Evolutionary conservation across 2,888 invertebrate species (phyloP).

Genomic region (Cistogaster globosa): DNA sequence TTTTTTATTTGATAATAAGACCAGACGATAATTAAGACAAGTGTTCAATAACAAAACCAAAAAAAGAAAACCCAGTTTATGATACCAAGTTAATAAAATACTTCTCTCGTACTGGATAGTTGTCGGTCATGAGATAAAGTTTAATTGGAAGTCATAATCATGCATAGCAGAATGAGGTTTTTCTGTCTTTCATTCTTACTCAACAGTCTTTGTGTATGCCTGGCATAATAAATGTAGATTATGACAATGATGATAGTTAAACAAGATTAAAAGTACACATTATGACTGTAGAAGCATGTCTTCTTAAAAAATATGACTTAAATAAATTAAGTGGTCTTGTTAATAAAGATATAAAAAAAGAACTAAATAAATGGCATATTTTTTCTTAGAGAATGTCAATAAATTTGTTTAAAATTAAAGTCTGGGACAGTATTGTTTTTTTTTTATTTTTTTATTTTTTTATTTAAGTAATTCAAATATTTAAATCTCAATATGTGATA

Average conservation of each 20-base stretch:
- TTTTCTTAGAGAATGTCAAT: constrained; percentile 33
- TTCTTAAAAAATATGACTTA: constrained; percentile 47
- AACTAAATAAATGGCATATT: constrained; percentile 20
- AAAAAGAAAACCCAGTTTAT: constrained; percentile 44
- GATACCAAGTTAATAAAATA: constrained; percentile 51
- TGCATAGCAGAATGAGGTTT: constrained; percentile 44
- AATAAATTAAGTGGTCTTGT: constrained; percentile 63
- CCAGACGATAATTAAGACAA: constrained; percentile 63
- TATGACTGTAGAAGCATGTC: constrained; percentile 58
- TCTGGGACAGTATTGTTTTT: constrained; percentile 17
- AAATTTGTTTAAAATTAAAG: constrained; percentile 39
- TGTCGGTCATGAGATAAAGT: constrained; percentile 55
- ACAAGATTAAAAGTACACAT: constrained; percentile 49
- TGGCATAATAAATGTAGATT: constrained; percentile 35
- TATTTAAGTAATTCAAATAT: neutral
- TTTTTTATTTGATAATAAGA: constrained; percentile 50
- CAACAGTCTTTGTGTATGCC: constrained; percentile 19
- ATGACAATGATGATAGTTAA: constrained; percentile 54
- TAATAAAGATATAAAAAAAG: constrained; percentile 46
- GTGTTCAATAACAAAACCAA: constrained; percentile 7
- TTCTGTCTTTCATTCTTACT: constrained; percentile 1
- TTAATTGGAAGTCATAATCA: constrained; percentile 67
- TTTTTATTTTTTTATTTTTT: neutral
- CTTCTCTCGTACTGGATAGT: constrained; percentile 14
- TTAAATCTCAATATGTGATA: constrained; percentile 9